Percentiles rank a stretch among this genome's conserved stretches.
phyloP scores from a whole-genome alignment of 2,797 vertebrate species.

The Lutjanus campechanus region DNA sequence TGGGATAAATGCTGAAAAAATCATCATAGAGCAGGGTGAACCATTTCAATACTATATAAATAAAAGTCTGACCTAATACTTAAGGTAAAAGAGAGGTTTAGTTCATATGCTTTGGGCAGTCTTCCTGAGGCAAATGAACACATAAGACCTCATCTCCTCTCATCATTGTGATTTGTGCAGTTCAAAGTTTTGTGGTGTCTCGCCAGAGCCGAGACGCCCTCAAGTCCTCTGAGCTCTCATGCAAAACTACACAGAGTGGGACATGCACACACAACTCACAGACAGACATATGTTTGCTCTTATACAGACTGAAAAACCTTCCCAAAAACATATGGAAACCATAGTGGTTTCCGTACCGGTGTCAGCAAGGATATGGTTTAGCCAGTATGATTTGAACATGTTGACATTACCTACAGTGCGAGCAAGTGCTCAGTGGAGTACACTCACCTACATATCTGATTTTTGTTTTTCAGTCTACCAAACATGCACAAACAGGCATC shows the following conservation, averaged over 20 bases:
- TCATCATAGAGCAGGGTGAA: not conserved
- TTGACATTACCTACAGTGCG: constrained; percentile 38
- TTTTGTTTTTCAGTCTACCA: not conserved
- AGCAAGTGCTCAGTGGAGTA: constrained; percentile 15
- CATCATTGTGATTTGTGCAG: constrained; percentile 62
- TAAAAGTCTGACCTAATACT: constrained; percentile 19
- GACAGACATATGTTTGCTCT: constrained; percentile 78
- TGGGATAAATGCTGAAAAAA: not conserved
- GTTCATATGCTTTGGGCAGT: constrained; percentile 10
- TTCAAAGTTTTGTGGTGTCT: constrained; percentile 67
- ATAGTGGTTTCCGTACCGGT: constrained; percentile 71
- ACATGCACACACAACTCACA: constrained; percentile 30
- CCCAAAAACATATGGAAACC: constrained; percentile 74
- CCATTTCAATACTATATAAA: constrained; percentile 9
- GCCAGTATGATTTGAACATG: constrained; percentile 35
- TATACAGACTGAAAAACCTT: constrained; percentile 48
- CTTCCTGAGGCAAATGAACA: constrained; percentile 44
- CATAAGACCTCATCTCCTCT: constrained; percentile 61
- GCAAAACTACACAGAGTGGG: constrained; percentile 46
- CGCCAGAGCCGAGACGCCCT: constrained; percentile 58
- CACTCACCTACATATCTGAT: constrained; percentile 3
- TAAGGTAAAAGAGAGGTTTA: constrained; percentile 25
- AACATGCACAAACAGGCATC: constrained; percentile 32
- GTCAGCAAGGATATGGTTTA: constrained; percentile 59
- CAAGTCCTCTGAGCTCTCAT: constrained; percentile 43